Evolutionary conservation across 2,888 invertebrate species (phyloP), one percentile per base, ranked within the genome.

Genomic region (Pachydiplax longipennis): DNA sequence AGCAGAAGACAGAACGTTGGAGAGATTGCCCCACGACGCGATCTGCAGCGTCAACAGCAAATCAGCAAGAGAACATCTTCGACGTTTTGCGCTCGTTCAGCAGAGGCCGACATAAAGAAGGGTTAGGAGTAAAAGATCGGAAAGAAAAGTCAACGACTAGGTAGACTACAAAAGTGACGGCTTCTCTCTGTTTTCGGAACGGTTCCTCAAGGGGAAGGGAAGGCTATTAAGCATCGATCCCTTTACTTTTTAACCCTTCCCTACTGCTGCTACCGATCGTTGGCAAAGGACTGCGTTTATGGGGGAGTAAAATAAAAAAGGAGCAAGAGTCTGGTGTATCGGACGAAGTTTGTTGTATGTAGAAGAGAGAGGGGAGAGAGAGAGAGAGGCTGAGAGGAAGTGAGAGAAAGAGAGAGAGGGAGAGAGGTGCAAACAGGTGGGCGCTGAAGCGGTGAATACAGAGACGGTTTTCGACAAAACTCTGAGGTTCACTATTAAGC

Each of bases 381-480:
- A 53, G 44, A 12, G 82, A 25, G 18, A 25, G 35, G 13, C 31
- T 35, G 35, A 12, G 58, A 15, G 22, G 6, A 37, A 15, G 22
- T 12, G 58, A 5, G 35, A 48, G 83, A 3, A n/a, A n/a, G 83
- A 83, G 87, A 40, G 58, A 40, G 87, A 65, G 61, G 53, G 83
- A 58, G 22, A 83, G 83, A 87, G 87, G 87, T 87, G 87, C 87
- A 87, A 87, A 87, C 87, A 87, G 87, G 87, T 87, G 87, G 87
- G 87, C 87, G 87, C 87, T 87, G 87, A 87, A 87, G 87, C 87
- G 87, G 87, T 61, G 87, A 87, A 61, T 61, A 87, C 87, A 87
- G n/a, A 61, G 87, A 37, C 65, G 61, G 61, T 87, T 87, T 87
- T 87, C 37, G 58, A 87, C 61, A 35, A 87, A 87, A 87, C 61